Conservation (phyloP, 1,140 invertebrate species). For the Drosophila rufa region DNA sequence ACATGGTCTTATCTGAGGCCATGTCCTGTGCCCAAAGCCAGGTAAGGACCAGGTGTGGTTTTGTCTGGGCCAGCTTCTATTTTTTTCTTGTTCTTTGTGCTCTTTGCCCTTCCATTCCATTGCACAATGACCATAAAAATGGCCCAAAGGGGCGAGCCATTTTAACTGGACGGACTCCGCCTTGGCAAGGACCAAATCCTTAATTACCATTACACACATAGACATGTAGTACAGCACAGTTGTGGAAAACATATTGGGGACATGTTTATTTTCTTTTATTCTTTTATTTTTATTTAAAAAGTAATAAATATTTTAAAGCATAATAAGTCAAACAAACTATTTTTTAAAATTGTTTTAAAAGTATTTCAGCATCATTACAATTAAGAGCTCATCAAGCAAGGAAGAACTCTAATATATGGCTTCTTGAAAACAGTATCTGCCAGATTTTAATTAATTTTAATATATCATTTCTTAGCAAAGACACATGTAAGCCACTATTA, state of each 20-base stretch:
- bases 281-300: too few relatives aligned
- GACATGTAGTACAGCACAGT: slow-evolving; percentile 1
- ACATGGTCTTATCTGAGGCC: slow-evolving; percentile 56
- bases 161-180: slow-evolving; percentile 57
- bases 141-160: slow-evolving; percentile 59
- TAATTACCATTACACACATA: slow-evolving; percentile 66
- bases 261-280: not conserved
- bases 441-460: too few relatives aligned
- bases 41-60: slow-evolving; percentile 33
- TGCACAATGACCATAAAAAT: slow-evolving; percentile 77
- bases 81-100: not conserved
- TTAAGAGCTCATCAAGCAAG: too few relatives aligned
- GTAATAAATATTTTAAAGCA: too few relatives aligned
- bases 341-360: too few relatives aligned
- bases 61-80: slow-evolving; percentile 29
- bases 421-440: too few relatives aligned
- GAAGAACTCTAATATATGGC: too few relatives aligned
- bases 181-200: slow-evolving; percentile 56
- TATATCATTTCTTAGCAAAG: too few relatives aligned
- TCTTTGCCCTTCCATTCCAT: slow-evolving; percentile 45
- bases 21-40: slow-evolving; percentile 27
- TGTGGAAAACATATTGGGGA: slow-evolving; percentile 2
- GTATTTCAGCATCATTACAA: too few relatives aligned
- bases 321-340: too few relatives aligned
- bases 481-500: not conserved